These are phyloP conservation scores for Hecatera dysodea DNA, from an alignment of 2,888 invertebrate species.

Conservation along the genomic window DNA sequence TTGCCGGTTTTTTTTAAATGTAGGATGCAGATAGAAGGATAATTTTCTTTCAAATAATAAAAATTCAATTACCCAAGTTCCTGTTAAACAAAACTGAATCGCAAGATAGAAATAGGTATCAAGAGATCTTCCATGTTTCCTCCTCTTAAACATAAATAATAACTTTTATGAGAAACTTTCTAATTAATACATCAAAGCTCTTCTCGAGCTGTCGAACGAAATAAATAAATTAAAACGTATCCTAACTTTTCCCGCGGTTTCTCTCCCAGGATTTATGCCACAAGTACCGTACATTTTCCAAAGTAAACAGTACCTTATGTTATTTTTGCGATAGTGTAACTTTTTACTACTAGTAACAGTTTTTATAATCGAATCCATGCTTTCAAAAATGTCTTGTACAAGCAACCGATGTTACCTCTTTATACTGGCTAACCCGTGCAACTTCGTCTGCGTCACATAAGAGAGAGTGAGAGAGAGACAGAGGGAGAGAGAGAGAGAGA, in stretches of 20 bases:
- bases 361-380: no score
- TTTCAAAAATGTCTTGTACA: no score
- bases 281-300: no score
- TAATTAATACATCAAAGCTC: constrained; percentile 5
- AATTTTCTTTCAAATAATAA: neutral
- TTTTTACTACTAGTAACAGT: no score
- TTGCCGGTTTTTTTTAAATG: neutral
- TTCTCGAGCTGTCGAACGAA: neutral
- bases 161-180: constrained; percentile 5
- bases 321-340: no score
- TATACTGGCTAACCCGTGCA: no score
- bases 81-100: neutral
- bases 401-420: no score
- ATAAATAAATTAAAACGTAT: constrained; percentile 1
- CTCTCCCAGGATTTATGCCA: no score
- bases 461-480: no score
- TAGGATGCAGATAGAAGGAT: neutral
- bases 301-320: no score
- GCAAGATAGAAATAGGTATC: neutral
- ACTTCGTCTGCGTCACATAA: no score
- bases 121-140: neutral
- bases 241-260: neutral
- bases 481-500: no score
- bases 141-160: constrained; percentile 6
- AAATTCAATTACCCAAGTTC: neutral